Conservation (phyloP, 35 echinoderm and acorn worm genomes). For the Ptychodera flava region DNA sequence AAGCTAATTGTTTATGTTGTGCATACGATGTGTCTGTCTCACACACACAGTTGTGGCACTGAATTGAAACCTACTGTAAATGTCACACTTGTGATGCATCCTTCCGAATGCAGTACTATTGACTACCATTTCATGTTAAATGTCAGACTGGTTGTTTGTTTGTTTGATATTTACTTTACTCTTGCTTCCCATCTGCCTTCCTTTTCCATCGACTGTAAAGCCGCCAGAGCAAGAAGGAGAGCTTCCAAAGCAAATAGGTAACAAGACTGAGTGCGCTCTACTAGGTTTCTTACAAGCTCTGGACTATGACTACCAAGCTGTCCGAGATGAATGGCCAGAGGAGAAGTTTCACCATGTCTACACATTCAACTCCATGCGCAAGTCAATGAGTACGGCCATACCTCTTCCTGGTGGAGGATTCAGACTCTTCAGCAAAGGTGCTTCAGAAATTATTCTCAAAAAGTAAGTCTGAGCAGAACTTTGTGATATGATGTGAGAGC, state of each 20-base stretch:
- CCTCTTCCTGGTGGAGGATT: slow-evolving; percentile 68
- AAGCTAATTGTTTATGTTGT: too few species aligned
- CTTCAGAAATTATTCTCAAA: slow-evolving; percentile 91
- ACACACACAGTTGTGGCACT: too few species aligned
- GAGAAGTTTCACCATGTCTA: slow-evolving; percentile 72
- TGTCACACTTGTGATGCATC: too few species aligned
- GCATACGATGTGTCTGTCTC: too few species aligned
- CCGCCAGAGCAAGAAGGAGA: slow-evolving; percentile 68
- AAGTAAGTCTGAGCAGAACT: slow-evolving; percentile 70
- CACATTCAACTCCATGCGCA: slow-evolving; percentile 91
- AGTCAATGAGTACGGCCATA: slow-evolving; percentile 96
- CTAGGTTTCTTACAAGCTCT: slow-evolving; percentile 64
- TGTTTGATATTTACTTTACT: too few species aligned
- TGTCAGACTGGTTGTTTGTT: too few species aligned
- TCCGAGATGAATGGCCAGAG: slow-evolving; percentile 78
- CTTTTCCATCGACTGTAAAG: too few species aligned
- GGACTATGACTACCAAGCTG: slow-evolving; percentile 77
- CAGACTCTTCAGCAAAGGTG: slow-evolving; percentile 86
- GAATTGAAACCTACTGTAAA: too few species aligned
- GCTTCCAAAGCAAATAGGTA: slow-evolving; percentile 82
- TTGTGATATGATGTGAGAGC: too few species aligned
- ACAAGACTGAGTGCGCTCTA: slow-evolving; percentile 99
- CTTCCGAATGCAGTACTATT: too few species aligned
- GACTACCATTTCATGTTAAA: too few species aligned
- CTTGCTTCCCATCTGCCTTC: too few species aligned